These are phyloP conservation scores for Aldabrachelys gigantea DNA, from an alignment of 2,113 vertebrate genomes.

Conservation along the genomic window DNA sequence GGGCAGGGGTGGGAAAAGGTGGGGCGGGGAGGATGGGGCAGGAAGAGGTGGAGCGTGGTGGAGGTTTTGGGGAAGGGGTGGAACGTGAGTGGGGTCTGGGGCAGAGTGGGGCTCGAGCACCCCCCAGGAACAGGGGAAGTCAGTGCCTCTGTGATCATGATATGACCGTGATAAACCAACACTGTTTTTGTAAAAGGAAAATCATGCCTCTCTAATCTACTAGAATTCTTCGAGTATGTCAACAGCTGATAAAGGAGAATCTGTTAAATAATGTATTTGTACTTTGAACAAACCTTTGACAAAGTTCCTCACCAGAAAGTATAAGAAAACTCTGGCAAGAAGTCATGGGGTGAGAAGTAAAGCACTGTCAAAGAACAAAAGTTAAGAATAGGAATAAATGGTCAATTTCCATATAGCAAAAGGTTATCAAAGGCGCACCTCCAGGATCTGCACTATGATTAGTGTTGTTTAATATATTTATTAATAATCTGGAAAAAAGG, in stretches of 20 bases:
- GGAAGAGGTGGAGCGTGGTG: too few species aligned
- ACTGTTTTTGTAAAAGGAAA: slow-evolving; percentile 3
- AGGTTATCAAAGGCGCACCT: background rate
- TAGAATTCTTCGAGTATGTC: background rate
- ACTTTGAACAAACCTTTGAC: background rate
- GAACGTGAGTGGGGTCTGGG: too few species aligned
- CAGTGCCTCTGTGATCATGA: background rate
- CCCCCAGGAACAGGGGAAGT: too few species aligned
- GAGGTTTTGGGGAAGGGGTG: too few species aligned
- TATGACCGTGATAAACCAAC: background rate
- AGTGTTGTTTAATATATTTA: background rate
- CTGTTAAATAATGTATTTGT: background rate
- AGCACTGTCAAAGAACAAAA: background rate
- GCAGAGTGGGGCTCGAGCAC: too few species aligned
- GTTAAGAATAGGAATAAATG: background rate
- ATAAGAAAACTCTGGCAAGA: background rate
- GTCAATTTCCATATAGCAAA: background rate
- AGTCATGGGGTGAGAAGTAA: background rate
- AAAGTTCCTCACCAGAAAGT: background rate
- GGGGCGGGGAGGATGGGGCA: too few species aligned
- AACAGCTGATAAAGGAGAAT: slow-evolving; percentile 3
- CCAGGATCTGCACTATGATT: background rate
- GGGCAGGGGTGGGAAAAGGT: too few species aligned
- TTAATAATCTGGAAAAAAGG: background rate
- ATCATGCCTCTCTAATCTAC: background rate